Conservation (phyloP, 2,113 vertebrate species). For the Scortum barcoo region DNA sequence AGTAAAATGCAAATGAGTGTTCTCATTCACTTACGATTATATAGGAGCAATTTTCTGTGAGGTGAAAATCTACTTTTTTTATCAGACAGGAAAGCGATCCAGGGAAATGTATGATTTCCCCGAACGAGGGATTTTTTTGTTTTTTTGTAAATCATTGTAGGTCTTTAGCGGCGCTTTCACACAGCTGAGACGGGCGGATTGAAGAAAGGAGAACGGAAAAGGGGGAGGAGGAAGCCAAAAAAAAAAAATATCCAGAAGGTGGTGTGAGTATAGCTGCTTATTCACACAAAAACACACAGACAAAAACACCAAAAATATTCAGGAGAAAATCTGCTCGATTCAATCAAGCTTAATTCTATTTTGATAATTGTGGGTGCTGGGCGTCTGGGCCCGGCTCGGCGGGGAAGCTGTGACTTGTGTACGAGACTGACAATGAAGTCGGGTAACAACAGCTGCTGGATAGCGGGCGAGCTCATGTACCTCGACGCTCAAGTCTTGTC, state of each 20-base stretch:
- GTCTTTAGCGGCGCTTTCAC: slow-evolving; percentile 41
- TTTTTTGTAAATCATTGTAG: slow-evolving; percentile 35
- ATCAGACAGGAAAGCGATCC: slow-evolving; percentile 54
- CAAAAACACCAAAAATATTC: slow-evolving; percentile 59
- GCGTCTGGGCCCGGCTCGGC: slow-evolving; percentile 70
- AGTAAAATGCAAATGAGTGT: slow-evolving; percentile 89
- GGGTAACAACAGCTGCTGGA: slow-evolving; percentile 93
- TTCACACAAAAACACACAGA: slow-evolving; percentile 58
- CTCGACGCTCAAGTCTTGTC: slow-evolving; percentile 95
- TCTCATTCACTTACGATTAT: slow-evolving; percentile 81
- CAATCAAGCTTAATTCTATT: slow-evolving; percentile 86
- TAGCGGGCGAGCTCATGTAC: slow-evolving; percentile 91
- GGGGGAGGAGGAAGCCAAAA: slow-evolving; percentile 13
- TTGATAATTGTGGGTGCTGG: slow-evolving; percentile 83
- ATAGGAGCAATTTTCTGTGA: slow-evolving; percentile 43
- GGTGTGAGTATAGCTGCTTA: slow-evolving; percentile 49
- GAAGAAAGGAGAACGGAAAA: slow-evolving; percentile 28
- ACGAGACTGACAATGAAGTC: slow-evolving; percentile 94
- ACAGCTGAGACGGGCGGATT: slow-evolving; percentile 38
- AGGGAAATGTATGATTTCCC: slow-evolving; percentile 38
- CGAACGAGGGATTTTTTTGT: slow-evolving; percentile 32
- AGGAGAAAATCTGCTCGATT: slow-evolving; percentile 75
- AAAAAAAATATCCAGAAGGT: slow-evolving; percentile 44
- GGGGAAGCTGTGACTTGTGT: slow-evolving; percentile 94
- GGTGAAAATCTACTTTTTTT: slow-evolving; percentile 33